Evolutionary conservation across 2,888 invertebrate species (phyloP), one percentile per base, ranked within the genome.

Genomic region (Elmis aenea): DNA sequence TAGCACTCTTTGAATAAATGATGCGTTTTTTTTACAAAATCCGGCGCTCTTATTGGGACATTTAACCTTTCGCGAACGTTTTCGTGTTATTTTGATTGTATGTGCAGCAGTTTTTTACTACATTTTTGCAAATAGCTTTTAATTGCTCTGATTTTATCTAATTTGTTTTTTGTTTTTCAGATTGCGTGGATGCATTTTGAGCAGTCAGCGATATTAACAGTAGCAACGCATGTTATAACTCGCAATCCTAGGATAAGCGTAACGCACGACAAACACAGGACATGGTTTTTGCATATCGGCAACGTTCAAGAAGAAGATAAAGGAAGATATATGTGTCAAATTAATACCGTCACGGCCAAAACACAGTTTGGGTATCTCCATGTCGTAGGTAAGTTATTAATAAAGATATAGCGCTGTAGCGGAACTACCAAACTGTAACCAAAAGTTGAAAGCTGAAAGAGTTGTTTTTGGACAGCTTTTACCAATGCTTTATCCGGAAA

Each of bases 101-200:
- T n/a, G n/a, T n/a, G n/a, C n/a, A n/a, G n/a, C n/a, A n/a, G n/a
- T n/a, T n/a, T n/a, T n/a, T n/a, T n/a, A n/a, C n/a, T n/a, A n/a
- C n/a, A n/a, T n/a, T n/a, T n/a, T n/a, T n/a, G n/a, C n/a, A n/a
- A n/a, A n/a, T n/a, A n/a, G n/a, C n/a, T n/a, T n/a, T n/a, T n/a
- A n/a, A n/a, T n/a, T n/a, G 18, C 8, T 18, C 18, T 18, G 18
- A 18, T 18, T 18, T 18, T 6, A 5, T 18, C 8, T 6, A 18
- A 11, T 8, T 6, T 3, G 10, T 42, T 45, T 53, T 34, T 49
- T 51, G 58, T 43, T 46, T 69, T 72, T 16, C 72, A 93, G 93
- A 91, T 93, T 48, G 93, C 92, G 56, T 93, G 92, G 93, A 92
- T 93, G 85, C 87, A 92, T 68, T 91, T 88, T 67, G 92, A 92